Evolutionary conservation across 2,113 vertebrate genomes (phyloP).

Genomic region (Nyctibius bracteatus): DNA sequence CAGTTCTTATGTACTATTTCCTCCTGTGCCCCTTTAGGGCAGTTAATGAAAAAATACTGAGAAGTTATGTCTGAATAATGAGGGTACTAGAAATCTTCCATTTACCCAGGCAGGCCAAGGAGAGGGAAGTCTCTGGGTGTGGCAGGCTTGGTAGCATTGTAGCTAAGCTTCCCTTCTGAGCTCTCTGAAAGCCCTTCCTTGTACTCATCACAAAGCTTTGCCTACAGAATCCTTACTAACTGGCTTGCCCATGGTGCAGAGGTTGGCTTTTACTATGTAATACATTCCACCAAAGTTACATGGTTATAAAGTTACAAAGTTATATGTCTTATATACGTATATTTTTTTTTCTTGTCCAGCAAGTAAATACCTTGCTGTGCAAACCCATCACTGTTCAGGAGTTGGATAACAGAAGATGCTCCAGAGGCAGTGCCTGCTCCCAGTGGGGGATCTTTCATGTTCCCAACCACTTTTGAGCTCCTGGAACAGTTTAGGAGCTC

Average conservation of each 20-base stretch:
- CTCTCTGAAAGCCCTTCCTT: not conserved
- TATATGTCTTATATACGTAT: not conserved
- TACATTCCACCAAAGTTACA: not conserved
- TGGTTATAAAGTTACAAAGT: not conserved
- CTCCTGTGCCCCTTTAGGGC: not conserved
- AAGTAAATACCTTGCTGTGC: not conserved
- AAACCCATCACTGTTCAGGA: not conserved
- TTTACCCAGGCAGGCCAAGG: not conserved
- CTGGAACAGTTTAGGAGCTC: not conserved
- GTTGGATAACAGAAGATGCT: not conserved
- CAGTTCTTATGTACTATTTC: not conserved
- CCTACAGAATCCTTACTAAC: not conserved
- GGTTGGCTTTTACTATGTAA: not conserved
- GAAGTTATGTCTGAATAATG: not conserved
- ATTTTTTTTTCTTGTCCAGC: not conserved
- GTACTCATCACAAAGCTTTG: not conserved
- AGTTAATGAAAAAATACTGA: not conserved
- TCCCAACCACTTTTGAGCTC: not conserved
- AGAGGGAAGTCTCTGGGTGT: not conserved
- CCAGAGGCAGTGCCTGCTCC: fast-evolving
- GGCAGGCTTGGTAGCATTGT: not conserved
- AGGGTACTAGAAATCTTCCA: not conserved
- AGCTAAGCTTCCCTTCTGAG: not conserved
- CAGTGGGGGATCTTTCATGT: not conserved
- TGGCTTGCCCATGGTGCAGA: not conserved